These are phyloP conservation scores for Acanthopagrus latus DNA, from an alignment of 2,797 vertebrate genomes.

Conservation along the genomic window DNA sequence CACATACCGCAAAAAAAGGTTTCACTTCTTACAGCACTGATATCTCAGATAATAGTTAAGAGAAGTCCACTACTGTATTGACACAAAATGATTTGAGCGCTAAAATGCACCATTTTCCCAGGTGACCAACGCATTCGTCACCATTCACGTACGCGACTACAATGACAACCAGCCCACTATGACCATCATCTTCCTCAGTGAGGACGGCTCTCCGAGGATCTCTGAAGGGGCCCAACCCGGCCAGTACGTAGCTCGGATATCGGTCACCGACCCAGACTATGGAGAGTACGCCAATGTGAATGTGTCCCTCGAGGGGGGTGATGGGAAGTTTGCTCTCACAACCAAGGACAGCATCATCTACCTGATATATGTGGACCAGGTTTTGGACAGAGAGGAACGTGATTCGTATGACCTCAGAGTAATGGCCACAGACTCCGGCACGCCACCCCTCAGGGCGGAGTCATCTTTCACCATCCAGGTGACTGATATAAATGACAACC, in stretches of 20 bases:
- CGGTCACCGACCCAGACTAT: slow-evolving; percentile 97
- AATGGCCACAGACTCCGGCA: slow-evolving; percentile 95
- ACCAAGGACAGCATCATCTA: slow-evolving; percentile 99
- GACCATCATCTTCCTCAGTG: slow-evolving; percentile 99
- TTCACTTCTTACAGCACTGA: not conserved
- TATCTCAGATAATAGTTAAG: not conserved
- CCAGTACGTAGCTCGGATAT: slow-evolving; percentile 97
- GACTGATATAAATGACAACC: slow-evolving; percentile 96
- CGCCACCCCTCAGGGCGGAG: slow-evolving; percentile 93
- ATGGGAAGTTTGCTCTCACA: slow-evolving; percentile 97
- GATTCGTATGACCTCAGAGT: slow-evolving; percentile 95
- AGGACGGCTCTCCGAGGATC: slow-evolving; percentile 95
- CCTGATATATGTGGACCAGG: slow-evolving; percentile 95
- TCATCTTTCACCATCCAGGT: slow-evolving; percentile 97
- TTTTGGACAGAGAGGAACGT: slow-evolving; percentile 93
- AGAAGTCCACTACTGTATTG: not conserved
- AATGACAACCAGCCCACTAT: slow-evolving; percentile 99
- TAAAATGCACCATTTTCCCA: slow-evolving; percentile 40
- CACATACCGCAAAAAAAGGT: too few relatives aligned
- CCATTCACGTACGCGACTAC: slow-evolving; percentile 96
- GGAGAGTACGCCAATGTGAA: slow-evolving; percentile 98
- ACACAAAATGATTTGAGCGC: not conserved
- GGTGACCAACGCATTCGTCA: slow-evolving; percentile 95
- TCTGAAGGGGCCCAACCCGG: slow-evolving; percentile 97
- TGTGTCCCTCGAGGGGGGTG: slow-evolving; percentile 95